Evolutionary conservation across 2,113 vertebrate species (phyloP), one percentile per base, ranked within the genome.

Genomic region (Spea multiplicata): DNA sequence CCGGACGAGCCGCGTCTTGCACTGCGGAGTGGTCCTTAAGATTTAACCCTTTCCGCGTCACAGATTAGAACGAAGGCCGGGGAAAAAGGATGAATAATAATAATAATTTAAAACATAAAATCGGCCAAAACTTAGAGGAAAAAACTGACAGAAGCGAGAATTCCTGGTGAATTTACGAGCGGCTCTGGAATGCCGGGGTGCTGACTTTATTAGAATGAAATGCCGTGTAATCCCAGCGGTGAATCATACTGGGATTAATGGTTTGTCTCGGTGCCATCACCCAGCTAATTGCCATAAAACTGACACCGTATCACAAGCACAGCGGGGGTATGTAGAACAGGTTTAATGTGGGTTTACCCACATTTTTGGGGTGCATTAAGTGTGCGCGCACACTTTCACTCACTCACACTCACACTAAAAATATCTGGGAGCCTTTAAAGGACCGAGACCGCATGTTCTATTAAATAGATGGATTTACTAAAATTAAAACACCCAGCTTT

Each of bases 201-300:
- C 46, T 50, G 46, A 6, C 5, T 66, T 75, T 52, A 53, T 48
- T 44, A 14, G 17, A 4, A 13, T 70, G n/a, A 14, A 61, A 55
- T 44, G 66, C 14, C 7, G 5, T 6, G 52, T 45, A 62, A 50
- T 46, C 16, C 66, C 8, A 50, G 46, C 12, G 14, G 6, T 71
- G 69, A 72, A 52, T 78, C 69, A 78, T 49, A 46, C 30, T 53
- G 44, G 76, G 48, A 72, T 78, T 46, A 72, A 17, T 45, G 67
- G 59, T 61, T 6, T 66, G 47, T 64, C 9, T 30, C 61, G 6
- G 52, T 9, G 59, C 73, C 57, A 62, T 72, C 50, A 47, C 17
- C 44, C 48, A 49, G 76, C 48, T 8, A 52, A 14, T 50, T 65
- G 76, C 68, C 76, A 72, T 45, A 5, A 52, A 44, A 46, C 50